A percentile compares a stretch with the other conserved stretches of the same genome.
These are phyloP conservation scores for Phrynocephalus forsythii DNA, from an alignment of 2,797 vertebrate genomes.

Conservation along the genomic window DNA sequence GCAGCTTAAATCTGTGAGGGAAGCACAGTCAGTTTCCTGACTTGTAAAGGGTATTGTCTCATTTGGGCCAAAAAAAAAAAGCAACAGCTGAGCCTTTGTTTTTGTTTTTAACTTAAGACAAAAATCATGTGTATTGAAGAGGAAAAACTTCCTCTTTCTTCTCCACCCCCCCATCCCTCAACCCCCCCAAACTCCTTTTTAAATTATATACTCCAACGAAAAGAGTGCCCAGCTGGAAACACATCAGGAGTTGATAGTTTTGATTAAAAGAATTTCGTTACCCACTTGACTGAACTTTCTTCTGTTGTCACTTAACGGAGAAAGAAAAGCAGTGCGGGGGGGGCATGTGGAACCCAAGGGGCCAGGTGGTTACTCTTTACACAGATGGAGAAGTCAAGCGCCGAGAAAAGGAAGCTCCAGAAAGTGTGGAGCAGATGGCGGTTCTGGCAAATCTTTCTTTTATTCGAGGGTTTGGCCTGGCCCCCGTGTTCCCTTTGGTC, in stretches of 20 bases:
- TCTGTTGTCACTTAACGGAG: background rate
- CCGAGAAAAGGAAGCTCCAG: background rate
- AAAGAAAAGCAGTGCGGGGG: background rate
- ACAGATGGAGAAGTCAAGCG: background rate
- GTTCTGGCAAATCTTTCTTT: background rate
- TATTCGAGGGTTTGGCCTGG: background rate
- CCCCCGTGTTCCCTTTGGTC: background rate
- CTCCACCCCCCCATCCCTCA: no score
- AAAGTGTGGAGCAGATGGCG: background rate
- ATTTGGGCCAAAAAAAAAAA: no score
- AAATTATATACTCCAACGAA: background rate
- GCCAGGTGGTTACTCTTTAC: constrained; percentile 15
- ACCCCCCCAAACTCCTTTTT: background rate
- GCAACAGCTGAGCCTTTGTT: no score
- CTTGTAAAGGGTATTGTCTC: no score
- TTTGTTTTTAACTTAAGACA: background rate
- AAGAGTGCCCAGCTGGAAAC: background rate
- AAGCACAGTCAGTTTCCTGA: no score
- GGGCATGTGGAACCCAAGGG: background rate
- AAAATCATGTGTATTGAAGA: background rate
- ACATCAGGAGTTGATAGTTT: background rate
- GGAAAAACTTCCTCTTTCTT: background rate
- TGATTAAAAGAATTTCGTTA: constrained; percentile 19
- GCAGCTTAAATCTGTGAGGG: no score
- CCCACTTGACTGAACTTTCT: constrained; percentile 29